Conservation (phyloP, 2,797 vertebrate genomes). For the Enteromius treurensis region DNA sequence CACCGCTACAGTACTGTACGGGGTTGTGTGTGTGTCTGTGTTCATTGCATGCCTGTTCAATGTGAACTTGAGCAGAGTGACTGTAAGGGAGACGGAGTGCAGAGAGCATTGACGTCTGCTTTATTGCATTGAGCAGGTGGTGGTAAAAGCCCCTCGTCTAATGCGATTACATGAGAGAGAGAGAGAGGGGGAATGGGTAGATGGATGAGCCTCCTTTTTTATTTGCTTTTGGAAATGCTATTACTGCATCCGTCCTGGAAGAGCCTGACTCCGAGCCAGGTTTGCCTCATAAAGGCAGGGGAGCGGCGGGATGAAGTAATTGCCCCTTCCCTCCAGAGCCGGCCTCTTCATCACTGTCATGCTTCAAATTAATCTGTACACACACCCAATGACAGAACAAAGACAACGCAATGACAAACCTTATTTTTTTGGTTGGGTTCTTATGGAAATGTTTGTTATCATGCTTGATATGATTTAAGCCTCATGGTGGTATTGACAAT, state of each 20-base stretch:
- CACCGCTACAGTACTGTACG: neutral
- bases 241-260: constrained; percentile 63
- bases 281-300: constrained; percentile 50
- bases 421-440: neutral
- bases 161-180: constrained; percentile 67
- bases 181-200: constrained; percentile 53
- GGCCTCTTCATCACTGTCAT: constrained; percentile 48
- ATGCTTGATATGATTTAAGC: neutral
- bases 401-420: neutral
- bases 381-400: constrained; percentile 43
- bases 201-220: constrained; percentile 54
- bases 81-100: constrained; percentile 45
- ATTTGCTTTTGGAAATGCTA: constrained; percentile 66
- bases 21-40: neutral
- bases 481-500: neutral
- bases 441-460: neutral
- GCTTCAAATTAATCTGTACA: constrained; percentile 45
- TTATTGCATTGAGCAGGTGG: constrained; percentile 56
- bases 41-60: constrained; percentile 11
- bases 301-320: constrained; percentile 54
- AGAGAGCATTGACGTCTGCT: constrained; percentile 53
- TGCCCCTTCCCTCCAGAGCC: constrained; percentile 23
- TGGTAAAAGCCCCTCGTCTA: constrained; percentile 60
- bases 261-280: constrained; percentile 60
- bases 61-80: constrained; percentile 35